Evolutionary conservation across 2,113 vertebrate species (phyloP), one percentile per base, ranked within the genome.

Genomic region (Ranitomeya imitator): DNA sequence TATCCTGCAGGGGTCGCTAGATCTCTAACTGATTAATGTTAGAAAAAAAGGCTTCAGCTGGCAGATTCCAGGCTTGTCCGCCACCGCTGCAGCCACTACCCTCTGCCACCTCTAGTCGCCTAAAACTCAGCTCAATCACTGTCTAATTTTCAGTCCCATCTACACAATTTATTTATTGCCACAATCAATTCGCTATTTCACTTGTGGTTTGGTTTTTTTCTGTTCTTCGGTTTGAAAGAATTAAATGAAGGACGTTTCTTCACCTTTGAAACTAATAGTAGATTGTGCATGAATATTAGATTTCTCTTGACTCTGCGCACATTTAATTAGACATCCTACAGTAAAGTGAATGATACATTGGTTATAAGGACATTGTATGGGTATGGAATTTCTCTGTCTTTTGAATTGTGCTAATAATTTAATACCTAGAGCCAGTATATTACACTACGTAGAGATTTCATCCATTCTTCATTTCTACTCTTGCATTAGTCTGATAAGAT

Each of bases 1-100:
- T 61, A 23, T 12, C 63, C 86, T 69, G 19, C 57, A 86, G 85
- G 77, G 85, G 85, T 51, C 77, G 80, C 51, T 87, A 87, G 61
- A 59, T n/a, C 77, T 69, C 18, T 69, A 55, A 45, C 6, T 12
- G 59, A 74, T 76, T 15, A 14, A 65, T 37, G 52, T 7, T 31
- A 67, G 7, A 79, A 54, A n/a, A n/a, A 86, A 21, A 65, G 8
- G 14, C 18, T 54, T 79, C 6, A 52, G 26, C 14, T 55, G 37
- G 51, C 31, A 12, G 19, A 14, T 8, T 23, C 59, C 52, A 37
- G 51, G 23, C 73, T 52, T 63, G 31, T 67, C 65, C 65, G n/a
- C 73, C 31, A 3, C 15, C n/a, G 45, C 21, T 3, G 7, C 59
- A 23, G 71, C 57, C 65, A 18, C 52, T 9, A 13, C 55, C 2